Conservation (phyloP, 2,888 invertebrate genomes). For the Cephus sareptanus region DNA sequence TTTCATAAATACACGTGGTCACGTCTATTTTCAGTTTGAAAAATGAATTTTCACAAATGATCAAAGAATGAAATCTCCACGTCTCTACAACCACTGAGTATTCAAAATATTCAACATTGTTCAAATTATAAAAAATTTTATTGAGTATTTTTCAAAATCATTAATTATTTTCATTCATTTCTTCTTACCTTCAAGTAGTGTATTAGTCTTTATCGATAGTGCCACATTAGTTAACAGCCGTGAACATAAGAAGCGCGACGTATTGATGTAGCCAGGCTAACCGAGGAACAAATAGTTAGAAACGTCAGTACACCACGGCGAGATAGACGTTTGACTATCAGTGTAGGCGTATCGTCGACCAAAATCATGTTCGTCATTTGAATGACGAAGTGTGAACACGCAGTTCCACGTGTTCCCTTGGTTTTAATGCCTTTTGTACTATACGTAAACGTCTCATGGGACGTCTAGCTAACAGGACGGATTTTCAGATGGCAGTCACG, state of each 20-base stretch:
- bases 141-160: background rate
- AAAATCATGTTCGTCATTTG: slow-evolving; percentile 41
- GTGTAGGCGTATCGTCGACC: slow-evolving; percentile 28
- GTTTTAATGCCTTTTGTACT: slow-evolving; percentile 1
- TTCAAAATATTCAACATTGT: background rate
- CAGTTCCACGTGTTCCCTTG: slow-evolving; percentile 7
- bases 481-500: slow-evolving; percentile 40
- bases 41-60: background rate
- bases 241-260: background rate
- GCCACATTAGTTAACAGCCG: background rate
- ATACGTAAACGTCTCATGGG: slow-evolving; percentile 2
- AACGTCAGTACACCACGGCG: slow-evolving; percentile 1
- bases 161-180: background rate
- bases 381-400: slow-evolving; percentile 40
- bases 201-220: background rate
- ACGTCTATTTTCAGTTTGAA: background rate
- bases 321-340: slow-evolving; percentile 31
- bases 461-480: slow-evolving; percentile 10
- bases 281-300: slow-evolving; percentile 32
- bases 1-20: background rate
- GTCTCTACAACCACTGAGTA: background rate
- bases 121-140: background rate
- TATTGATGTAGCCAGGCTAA: background rate
- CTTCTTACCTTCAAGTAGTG: background rate
- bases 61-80: background rate